Evolutionary conservation across 2,113 vertebrate genomes (phyloP), one percentile per base, ranked within the genome.

Genomic region (Cheirogaleus medius): DNA sequence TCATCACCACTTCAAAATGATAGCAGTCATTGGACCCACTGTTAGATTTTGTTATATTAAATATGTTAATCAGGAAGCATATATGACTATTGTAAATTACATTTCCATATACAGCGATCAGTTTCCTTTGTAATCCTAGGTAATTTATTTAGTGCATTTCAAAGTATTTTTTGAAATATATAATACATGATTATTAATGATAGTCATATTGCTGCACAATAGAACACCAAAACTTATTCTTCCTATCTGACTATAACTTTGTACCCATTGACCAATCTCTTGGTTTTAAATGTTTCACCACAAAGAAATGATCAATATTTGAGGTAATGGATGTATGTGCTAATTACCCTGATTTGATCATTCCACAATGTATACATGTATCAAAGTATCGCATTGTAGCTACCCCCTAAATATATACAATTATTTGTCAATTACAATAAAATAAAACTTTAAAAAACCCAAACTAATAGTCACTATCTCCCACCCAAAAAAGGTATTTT

Each of bases 11-110:
- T 91, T 94, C 76, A 96, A 85, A 96, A 87, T 66, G 56, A 87
- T 88, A 44, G 71, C 17, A 87, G 76, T 94, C 81, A 68, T 97
- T 94, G 95, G 58, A 92, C 34, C 64, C 32, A 34, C 49, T 91
- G 73, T 54, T 95, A 66, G 83, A 78, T 96, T 49, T 69, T 95
- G 52, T 87, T 96, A 77, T 27, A 60, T 9, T 91, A 77, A 96
- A 82, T 94, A 49, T 92, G 76, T 91, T 95, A 74, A 92, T 97
- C 95, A 97, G 90, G 64, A 95, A 87, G 54, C 58, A 84, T 29
- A 7, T 77, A 60, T 47, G 68, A 82, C 80, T 90, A 81, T 60
- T 92, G 52, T 64, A 83, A 97, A 85, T 87, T 92, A 44, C 13
- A 21, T 83, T 90, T 97, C 80, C 52, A 47, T 68, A 74, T 71